Base-by-base conservation (phyloP, 2,113 vertebrate genomes). In the Vulpes lagopus region DNA sequence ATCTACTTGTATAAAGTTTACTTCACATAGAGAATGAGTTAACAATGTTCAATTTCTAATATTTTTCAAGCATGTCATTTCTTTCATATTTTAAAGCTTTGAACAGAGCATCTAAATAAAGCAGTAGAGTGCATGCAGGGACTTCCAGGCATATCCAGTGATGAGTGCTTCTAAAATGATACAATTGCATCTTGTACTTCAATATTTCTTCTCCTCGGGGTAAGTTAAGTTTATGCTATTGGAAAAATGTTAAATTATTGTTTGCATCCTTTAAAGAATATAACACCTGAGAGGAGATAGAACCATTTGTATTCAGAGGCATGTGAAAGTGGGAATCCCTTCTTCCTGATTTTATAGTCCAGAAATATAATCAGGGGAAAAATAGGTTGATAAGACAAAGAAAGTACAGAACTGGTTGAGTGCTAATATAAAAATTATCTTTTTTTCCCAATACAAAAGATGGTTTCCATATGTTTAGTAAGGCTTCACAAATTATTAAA, bases 31-130 rank as follows among this genome's bases (percentile, higher is more conserved):
- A 76, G 87, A 80, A 90, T 88, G 55, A 74, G 30, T 87, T 96
- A 57, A 79, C 38, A 8, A 43, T 51, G 51, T 43, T 55, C 6
- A 49, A 20, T 67, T 92, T 86, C 49, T 94, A 89, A 11, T 67
- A 53, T 73, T 81, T 96, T 62, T 43, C 16, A 64, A 76, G 7
- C 3, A 32, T 62, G 30, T 89, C 17, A 94, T 69, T 94, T 78
- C 55, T 78, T 94, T 96, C 35, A 65, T 71, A 62, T 85, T 95
- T 94, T 95, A 94, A 92, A 90, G 11, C 73, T 88, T 17, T 81
- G 25, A 82, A 43, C 22, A 60, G 38, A 93, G 17, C 51, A 80
- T 79, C 78, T 84, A 87, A 88, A 93, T 67, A 96, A 79, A 80
- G 74, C 62, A 90, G 38, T 11, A 11, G 22, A 64, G 19, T 38